Base-by-base conservation (phyloP, 2,113 vertebrate species). In the Pionites leucogaster region DNA sequence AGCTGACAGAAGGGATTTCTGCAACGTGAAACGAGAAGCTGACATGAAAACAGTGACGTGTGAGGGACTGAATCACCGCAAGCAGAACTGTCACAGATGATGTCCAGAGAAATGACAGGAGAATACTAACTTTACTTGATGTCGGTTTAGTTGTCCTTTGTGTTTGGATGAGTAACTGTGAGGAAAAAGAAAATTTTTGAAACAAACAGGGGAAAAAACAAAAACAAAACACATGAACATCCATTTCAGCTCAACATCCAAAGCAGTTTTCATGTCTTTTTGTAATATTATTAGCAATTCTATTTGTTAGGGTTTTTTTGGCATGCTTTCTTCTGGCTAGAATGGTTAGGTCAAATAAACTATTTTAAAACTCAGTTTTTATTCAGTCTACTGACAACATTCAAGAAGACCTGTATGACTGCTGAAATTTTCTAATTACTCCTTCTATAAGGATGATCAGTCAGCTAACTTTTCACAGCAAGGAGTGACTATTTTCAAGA, bases 1-100 rank as follows among this genome's bases (percentile, higher is more conserved):
- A 98, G 90, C 93, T 98, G 98, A 98, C 98, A 98, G 93, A 94
- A 96, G 89, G 94, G 95, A 98, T 98, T 96, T 96, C 92, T 96
- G 85, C 86, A 55, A 86, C 60, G 41, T 85, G 94, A 96, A 95
- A 96, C 9, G 5, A 95, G 88, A 96, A 97, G 90, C 96, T 97
- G 97, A 96, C 97, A 97, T 70, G 94, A 69, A 95, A 97, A 96
- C 67, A 62, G 93, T 97, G 97, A 98, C 97, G 92, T 97, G 96
- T 97, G 94, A 95, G 95, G 82, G 82, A 95, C 20, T 39, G 84
- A 97, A 97, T 71, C 82, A 96, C 92, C 85, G 79, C 95, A 17
- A 97, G 95, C 95, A 5, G 95, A 96, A 69, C 97, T 98, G 97
- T 98, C 97, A 97, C 77, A 82, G 90, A 68, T 88, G 96, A 98